These are phyloP conservation scores for Silurus meridionalis DNA, from an alignment of 2,113 vertebrate genomes.

Conservation along the genomic window DNA sequence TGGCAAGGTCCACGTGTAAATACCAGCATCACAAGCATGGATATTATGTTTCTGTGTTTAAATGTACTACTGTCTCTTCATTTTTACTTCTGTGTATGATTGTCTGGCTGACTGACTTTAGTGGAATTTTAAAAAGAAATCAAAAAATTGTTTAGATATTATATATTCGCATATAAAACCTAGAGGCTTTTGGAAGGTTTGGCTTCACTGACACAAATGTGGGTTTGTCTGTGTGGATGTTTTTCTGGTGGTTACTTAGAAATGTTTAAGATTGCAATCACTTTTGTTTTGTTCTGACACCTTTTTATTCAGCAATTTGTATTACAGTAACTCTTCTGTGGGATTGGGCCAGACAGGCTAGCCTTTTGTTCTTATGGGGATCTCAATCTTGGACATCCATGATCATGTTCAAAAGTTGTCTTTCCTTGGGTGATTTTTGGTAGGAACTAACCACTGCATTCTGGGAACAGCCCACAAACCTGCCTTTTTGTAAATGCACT, in stretches of 20 bases:
- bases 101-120: slow-evolving; percentile 36
- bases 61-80: slow-evolving; percentile 3
- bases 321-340: too few relatives aligned
- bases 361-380: too few relatives aligned
- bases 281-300: not conserved
- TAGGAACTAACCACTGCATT: too few relatives aligned
- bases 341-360: too few relatives aligned
- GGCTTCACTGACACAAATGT: not conserved
- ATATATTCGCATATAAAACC: not conserved
- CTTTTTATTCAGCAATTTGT: too few relatives aligned
- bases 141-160: not conserved
- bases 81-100: slow-evolving; percentile 31
- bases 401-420: too few relatives aligned
- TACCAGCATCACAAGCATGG: slow-evolving; percentile 4
- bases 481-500: too few relatives aligned
- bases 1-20: slow-evolving; percentile 34
- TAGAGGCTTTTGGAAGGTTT: not conserved
- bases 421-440: too few relatives aligned
- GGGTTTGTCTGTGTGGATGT: not conserved
- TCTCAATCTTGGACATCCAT: too few relatives aligned
- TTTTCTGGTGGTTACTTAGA: not conserved
- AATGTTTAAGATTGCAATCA: not conserved
- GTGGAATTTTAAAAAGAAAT: not conserved
- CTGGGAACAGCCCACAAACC: too few relatives aligned
- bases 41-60: slow-evolving; percentile 51